phyloP scores from a whole-genome alignment of 2,113 vertebrate genomes.

The Peromyscus maniculatus region DNA sequence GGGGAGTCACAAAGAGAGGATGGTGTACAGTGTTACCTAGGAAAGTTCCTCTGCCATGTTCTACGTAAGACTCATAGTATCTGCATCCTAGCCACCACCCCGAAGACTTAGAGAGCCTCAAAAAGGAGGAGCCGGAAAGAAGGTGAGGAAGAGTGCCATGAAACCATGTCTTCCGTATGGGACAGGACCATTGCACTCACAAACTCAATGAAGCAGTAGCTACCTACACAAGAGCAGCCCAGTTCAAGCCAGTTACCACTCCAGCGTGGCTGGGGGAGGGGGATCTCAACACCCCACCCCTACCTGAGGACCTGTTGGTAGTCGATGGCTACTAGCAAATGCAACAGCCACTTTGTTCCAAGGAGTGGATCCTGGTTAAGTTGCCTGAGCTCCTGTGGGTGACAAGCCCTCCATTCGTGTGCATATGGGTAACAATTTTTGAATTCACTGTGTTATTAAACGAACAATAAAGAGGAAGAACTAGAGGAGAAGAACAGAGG shows the following conservation, averaged over 20 bases:
- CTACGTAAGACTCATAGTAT: background rate
- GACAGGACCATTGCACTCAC: background rate
- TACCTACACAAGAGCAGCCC: background rate
- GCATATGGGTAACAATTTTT: too few relatives aligned
- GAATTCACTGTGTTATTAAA: too few relatives aligned
- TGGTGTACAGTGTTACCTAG: background rate
- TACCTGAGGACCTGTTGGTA: background rate
- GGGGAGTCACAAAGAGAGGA: background rate
- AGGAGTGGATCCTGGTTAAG: too few relatives aligned
- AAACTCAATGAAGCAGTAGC: background rate
- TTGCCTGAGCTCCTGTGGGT: background rate
- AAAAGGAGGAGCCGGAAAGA: background rate
- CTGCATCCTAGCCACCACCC: background rate
- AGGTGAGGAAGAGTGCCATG: background rate
- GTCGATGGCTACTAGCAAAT: too few relatives aligned
- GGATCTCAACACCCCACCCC: too few relatives aligned
- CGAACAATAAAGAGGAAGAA: background rate
- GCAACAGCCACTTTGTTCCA: background rate
- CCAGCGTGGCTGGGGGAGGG: too few relatives aligned
- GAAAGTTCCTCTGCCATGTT: background rate
- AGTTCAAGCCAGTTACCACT: background rate
- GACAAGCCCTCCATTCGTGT: background rate
- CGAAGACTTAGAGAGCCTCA: background rate
- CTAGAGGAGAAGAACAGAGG: background rate
- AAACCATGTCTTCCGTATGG: too few relatives aligned